Base-by-base conservation (phyloP, 1,140 invertebrate genomes). In the Neocloeon triangulifer region DNA sequence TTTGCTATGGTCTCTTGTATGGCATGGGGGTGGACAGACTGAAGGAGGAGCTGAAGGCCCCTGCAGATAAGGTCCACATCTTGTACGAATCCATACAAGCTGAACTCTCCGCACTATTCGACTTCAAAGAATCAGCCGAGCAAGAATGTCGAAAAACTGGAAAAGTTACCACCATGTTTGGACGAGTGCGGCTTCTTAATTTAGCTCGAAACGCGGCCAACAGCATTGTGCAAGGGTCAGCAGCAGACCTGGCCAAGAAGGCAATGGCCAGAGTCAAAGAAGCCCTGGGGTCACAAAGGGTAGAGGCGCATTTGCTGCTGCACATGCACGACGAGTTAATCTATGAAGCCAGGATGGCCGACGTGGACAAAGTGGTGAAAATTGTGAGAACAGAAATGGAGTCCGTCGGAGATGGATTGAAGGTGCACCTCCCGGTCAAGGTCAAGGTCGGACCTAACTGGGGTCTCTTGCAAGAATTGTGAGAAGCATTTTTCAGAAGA, bases 291-390 rank as follows among this genome's bases (percentile, higher is more conserved):
- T 35, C 49, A 37, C 44, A 59, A 47, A 47, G 42, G 36, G 27
- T 42, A 37, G 21, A 57, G 19, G 65, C 65, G 1, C 66, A 63
- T 37, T 58, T 94, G 13, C 64, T 95, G 3, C 55, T 96, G 21
- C 85, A 96, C 48, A 56, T 97, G 37, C 91, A 97, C 48, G 92
- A 98, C 57, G 92, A 98, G 62, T 58, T 98, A 1, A 70, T 98
- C 17, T 95, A 82, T 46, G 89, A 98, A 62, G 82, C 91, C 35
- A 55, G 37, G 23, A 6, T 16, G 37, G 46, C 55, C 9, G 60
- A 73, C 49, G 48, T 80, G 13, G 44, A 56, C 6, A 43, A 56
- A 38, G 68, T 80, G 12, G 65, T 65, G 1, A 48, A 47, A 34
- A 61, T 80, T 22, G 52, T 95, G 12, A 74, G 73, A 44, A 48